Percentiles rank a stretch among this genome's conserved stretches.
These are phyloP conservation scores for Eulemur rubriventer DNA, from an alignment of 2,797 vertebrate genomes.

Conservation along the genomic window DNA sequence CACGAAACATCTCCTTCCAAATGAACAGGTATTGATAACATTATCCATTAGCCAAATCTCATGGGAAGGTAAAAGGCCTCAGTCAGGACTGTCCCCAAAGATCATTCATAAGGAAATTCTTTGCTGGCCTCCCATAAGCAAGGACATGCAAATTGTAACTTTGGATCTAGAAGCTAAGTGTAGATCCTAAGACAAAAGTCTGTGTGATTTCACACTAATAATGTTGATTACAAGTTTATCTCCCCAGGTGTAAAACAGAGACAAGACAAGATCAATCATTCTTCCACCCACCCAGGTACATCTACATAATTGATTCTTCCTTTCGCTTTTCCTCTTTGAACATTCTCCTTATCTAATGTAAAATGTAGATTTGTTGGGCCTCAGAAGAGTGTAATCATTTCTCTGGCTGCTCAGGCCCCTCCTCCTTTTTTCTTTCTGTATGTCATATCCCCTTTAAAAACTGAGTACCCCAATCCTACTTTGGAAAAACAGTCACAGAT, in stretches of 20 bases:
- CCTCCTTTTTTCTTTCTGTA: background rate
- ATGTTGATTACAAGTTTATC: background rate
- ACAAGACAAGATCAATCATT: background rate
- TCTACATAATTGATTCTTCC: background rate
- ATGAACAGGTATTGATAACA: background rate
- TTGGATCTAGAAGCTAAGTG: background rate
- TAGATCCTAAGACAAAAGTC: background rate
- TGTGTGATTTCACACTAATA: background rate
- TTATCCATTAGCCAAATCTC: background rate
- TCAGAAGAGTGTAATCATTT: background rate
- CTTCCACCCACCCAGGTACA: background rate
- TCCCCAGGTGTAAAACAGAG: background rate
- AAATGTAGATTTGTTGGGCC: background rate
- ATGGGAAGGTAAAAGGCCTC: background rate
- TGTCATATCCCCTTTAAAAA: background rate
- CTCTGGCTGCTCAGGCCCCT: background rate
- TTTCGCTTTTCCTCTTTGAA: background rate
- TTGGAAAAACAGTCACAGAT: background rate
- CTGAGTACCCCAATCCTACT: background rate
- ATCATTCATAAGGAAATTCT: background rate
- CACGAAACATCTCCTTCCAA: background rate
- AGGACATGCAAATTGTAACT: background rate
- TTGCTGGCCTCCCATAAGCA: background rate
- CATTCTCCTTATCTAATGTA: background rate
- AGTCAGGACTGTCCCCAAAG: background rate